Conservation (phyloP, 2,888 invertebrate species). For the Stomorhina lunata region DNA sequence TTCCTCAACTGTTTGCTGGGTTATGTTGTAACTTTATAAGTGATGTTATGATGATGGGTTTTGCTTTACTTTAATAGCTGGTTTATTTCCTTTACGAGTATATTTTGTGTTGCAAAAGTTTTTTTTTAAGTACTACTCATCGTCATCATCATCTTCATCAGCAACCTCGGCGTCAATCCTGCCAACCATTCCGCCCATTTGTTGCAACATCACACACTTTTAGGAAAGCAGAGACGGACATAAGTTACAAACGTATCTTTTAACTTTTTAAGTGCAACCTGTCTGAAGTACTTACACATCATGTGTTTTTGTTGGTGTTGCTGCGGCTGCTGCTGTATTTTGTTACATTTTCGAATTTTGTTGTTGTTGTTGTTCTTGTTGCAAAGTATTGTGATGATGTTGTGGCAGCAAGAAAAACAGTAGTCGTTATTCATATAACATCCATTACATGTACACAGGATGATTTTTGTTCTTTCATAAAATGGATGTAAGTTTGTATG, state of each 20-base stretch:
- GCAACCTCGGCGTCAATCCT: constrained; percentile 16
- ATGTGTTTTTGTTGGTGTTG: constrained; percentile 32
- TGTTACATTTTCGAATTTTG: too few species aligned
- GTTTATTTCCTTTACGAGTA: constrained; percentile 56
- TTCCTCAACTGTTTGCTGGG: constrained; percentile 16
- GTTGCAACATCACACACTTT: not conserved
- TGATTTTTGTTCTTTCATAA: too few species aligned
- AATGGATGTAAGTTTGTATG: too few species aligned
- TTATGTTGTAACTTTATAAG: not conserved
- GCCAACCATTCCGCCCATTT: constrained; percentile 20
- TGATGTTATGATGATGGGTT: constrained; percentile 58
- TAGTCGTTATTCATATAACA: not conserved
- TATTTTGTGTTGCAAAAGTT: constrained; percentile 53
- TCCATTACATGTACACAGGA: not conserved
- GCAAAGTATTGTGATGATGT: not conserved
- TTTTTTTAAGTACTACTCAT: constrained; percentile 45
- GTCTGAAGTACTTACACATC: constrained; percentile 61
- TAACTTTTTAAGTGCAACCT: constrained; percentile 63
- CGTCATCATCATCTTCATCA: constrained; percentile 9
- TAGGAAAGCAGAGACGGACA: not conserved
- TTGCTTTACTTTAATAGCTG: constrained; percentile 53
- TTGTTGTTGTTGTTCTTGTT: constrained; percentile 34
- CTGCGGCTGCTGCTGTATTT: not conserved
- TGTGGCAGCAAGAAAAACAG: constrained; percentile 32
- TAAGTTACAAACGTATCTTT: constrained; percentile 29